Percentiles rank a stretch among this genome's conserved stretches.
phyloP scores from a whole-genome alignment of 64 coral and sea anemone species.

The Dendronephthya gigantea region DNA sequence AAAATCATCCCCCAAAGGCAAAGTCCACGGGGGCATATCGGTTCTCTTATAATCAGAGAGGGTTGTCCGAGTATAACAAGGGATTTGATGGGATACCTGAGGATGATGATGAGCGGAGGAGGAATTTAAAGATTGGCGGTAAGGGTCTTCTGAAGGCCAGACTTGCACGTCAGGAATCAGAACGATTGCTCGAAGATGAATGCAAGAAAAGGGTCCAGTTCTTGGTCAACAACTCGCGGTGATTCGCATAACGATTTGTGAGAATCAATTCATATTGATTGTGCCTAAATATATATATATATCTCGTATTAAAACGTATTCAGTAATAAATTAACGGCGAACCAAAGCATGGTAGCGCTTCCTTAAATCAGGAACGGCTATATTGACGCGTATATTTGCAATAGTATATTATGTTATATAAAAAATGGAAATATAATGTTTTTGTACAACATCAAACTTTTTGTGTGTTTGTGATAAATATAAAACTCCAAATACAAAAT shows the following conservation, averaged over 20 bases:
- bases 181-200: not conserved
- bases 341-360: too few species aligned
- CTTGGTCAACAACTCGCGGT: not conserved
- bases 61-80: not conserved
- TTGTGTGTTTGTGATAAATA: too few species aligned
- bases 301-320: too few species aligned
- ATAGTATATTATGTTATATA: too few species aligned
- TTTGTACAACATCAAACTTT: too few species aligned
- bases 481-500: too few species aligned
- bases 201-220: not conserved
- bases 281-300: too few species aligned
- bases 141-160: not conserved
- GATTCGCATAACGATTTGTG: not conserved
- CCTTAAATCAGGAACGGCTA: too few species aligned
- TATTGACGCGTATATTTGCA: too few species aligned
- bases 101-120: not conserved
- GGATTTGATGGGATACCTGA: not conserved
- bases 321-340: too few species aligned
- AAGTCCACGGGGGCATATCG: not conserved
- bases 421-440: too few species aligned
- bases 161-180: not conserved
- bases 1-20: not conserved
- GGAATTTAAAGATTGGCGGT: not conserved
- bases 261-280: too few species aligned
- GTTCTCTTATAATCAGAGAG: not conserved